Evolutionary conservation across 2,888 invertebrate genomes (phyloP).

Genomic region (Drosophila algonquin): DNA sequence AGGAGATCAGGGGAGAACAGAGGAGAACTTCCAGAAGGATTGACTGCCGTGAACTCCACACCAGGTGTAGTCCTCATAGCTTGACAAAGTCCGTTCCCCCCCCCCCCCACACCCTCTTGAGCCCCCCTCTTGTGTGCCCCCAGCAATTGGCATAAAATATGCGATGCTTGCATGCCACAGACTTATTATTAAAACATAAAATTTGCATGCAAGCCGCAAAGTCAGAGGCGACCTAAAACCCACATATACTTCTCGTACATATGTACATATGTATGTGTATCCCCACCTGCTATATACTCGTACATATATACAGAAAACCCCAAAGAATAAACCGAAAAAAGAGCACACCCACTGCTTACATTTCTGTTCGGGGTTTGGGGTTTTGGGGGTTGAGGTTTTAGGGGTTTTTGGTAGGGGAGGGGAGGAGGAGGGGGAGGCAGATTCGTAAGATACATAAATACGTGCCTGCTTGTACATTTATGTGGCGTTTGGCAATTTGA

Average conservation of each 20-base stretch:
- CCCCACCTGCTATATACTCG: constrained; percentile 1
- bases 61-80: constrained; percentile 4
- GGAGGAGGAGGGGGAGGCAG: neutral
- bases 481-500: constrained; percentile 53
- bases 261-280: neutral
- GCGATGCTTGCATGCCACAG: constrained; percentile 74
- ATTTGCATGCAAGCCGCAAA: constrained; percentile 74
- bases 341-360: constrained; percentile 7
- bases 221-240: constrained; percentile 50
- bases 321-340: constrained; percentile 13
- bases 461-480: constrained; percentile 48
- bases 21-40: neutral
- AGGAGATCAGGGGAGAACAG: neutral
- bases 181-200: constrained; percentile 81
- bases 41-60: constrained; percentile 4
- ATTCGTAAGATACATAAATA: constrained; percentile 33
- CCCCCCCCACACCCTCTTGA: neutral
- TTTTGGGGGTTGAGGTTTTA: neutral
- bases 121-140: constrained; percentile 2
- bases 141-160: constrained; percentile 76
- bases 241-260: constrained; percentile 12
- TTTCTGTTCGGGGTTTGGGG: neutral
- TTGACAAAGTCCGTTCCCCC: no score
- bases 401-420: no score
- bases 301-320: neutral